phyloP scores from a whole-genome alignment of 2,113 vertebrate species.

The Himantopus leucocephalus region DNA sequence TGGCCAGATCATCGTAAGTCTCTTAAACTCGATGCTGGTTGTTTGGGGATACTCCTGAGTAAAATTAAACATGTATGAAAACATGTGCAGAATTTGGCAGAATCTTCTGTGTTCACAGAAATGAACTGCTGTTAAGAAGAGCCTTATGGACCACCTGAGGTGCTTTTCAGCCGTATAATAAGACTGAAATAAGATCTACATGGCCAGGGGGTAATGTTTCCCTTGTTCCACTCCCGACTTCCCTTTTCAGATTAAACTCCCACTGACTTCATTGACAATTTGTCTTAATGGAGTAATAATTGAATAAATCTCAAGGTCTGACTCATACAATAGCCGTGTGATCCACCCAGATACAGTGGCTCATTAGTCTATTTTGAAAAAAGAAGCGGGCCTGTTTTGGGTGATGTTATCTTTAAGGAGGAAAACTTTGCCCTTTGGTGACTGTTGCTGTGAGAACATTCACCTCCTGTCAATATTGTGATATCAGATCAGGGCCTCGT shows the following conservation, averaged over 20 bases:
- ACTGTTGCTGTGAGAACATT: background rate
- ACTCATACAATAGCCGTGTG: background rate
- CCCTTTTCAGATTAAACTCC: background rate
- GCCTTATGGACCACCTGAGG: background rate
- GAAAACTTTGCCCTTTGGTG: background rate
- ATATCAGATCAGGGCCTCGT: background rate
- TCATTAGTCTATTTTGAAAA: background rate
- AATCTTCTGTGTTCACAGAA: background rate
- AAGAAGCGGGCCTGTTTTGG: background rate
- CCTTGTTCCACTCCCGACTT: background rate
- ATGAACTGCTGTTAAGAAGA: background rate
- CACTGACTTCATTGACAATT: background rate
- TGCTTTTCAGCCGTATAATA: background rate
- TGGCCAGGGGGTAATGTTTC: background rate
- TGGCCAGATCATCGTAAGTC: background rate
- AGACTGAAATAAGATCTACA: background rate
- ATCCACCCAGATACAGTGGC: background rate
- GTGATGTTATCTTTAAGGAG: background rate
- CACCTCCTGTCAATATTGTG: background rate
- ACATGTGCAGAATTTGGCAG: background rate
- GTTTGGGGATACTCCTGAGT: background rate
- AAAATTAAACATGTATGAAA: background rate
- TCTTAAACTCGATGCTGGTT: background rate
- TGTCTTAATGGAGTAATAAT: background rate
- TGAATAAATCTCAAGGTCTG: constrained; percentile 1